Evolutionary conservation across 2,888 invertebrate genomes (phyloP).

Genomic region (Hirtodrosophila histrioides): DNA sequence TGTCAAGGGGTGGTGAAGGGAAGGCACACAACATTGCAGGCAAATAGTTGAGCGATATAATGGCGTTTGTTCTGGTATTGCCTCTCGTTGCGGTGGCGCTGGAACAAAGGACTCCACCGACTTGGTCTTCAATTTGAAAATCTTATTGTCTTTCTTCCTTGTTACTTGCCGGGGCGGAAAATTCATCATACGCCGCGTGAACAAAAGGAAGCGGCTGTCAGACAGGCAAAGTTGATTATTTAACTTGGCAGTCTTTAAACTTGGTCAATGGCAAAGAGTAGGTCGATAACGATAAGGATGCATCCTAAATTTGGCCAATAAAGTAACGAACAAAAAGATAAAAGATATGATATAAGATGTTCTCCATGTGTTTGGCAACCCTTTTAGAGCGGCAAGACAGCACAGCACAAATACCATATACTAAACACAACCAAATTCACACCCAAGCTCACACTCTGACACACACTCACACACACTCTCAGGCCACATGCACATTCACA

Average conservation of each 20-base stretch:
- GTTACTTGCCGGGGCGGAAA: neutral
- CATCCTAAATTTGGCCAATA: constrained; percentile 19
- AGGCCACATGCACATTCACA: neutral
- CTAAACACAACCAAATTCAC: neutral
- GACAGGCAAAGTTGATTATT: constrained; percentile 12
- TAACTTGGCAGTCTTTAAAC: constrained; percentile 3
- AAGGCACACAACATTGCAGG: neutral
- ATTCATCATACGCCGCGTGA: constrained; percentile 13
- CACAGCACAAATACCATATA: constrained; percentile 1
- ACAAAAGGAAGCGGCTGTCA: neutral
- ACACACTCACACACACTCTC: neutral
- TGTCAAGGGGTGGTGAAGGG: too few species aligned
- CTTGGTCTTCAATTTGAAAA: neutral
- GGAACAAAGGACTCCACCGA: neutral
- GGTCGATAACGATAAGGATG: constrained; percentile 8
- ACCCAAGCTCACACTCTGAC: neutral
- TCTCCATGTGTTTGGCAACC: constrained; percentile 17
- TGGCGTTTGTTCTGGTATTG: neutral
- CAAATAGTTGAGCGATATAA: neutral
- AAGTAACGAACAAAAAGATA: constrained; percentile 18
- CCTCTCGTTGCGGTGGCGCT: neutral
- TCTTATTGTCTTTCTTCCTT: neutral
- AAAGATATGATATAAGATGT: constrained; percentile 27
- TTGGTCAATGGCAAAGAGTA: constrained; percentile 9
- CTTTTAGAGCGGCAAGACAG: constrained; percentile 7